Evolutionary conservation across 2,113 vertebrate genomes (phyloP).

Genomic region (Megaceryle torquata): DNA sequence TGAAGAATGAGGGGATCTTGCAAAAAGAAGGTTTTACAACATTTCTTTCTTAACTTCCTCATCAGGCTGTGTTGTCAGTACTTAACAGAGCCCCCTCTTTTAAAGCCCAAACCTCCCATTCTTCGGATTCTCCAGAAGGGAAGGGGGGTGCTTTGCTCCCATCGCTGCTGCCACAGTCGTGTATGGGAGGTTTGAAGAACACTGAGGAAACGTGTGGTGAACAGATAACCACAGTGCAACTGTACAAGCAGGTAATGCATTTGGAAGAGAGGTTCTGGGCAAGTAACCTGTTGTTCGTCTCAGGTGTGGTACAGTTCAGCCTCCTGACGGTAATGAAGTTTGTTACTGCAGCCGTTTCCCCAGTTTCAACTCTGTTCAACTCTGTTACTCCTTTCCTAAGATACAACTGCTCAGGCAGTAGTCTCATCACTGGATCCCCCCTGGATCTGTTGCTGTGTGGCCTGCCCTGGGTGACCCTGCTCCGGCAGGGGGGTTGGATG

Average conservation of each 20-base stretch:
- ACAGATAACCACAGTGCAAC: background rate
- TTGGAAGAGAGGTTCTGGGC: background rate
- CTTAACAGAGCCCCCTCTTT: background rate
- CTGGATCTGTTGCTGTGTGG: no score
- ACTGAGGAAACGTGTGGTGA: background rate
- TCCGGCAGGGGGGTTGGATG: no score
- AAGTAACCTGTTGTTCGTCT: background rate
- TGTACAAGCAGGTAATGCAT: background rate
- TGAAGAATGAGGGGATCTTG: background rate
- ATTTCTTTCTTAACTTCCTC: background rate
- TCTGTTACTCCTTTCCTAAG: background rate
- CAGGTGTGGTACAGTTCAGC: background rate
- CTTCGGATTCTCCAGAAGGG: background rate
- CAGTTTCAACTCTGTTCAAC: background rate
- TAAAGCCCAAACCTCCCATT: background rate
- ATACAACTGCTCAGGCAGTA: background rate
- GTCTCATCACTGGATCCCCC: background rate
- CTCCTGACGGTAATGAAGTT: background rate
- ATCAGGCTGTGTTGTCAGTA: background rate
- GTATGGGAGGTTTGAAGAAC: background rate
- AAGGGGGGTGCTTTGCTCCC: background rate
- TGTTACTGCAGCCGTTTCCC: background rate
- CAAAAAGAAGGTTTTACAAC: background rate
- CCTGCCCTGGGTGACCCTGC: no score
- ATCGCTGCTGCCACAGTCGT: background rate